Evolutionary conservation across 2,888 invertebrate species (phyloP).

Genomic region (Eumerus sabulonum): DNA sequence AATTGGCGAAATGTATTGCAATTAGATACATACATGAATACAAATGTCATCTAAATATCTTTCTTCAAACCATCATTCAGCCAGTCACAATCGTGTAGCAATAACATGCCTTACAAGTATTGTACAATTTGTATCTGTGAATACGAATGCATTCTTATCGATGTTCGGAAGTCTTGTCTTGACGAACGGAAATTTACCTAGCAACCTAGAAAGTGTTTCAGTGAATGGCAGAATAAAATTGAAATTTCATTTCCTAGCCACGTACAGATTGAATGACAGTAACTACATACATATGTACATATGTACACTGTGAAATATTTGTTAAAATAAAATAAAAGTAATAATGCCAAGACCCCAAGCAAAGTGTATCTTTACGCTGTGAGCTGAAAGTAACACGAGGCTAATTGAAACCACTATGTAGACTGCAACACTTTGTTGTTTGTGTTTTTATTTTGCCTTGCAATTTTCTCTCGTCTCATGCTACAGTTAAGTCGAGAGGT

Average conservation of each 20-base stretch:
- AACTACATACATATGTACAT: too few relatives aligned
- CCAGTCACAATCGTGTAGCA: conserved; percentile 10
- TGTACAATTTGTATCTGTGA: too few relatives aligned
- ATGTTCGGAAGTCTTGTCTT: neutral
- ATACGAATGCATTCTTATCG: conserved; percentile 11
- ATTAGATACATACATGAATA: too few relatives aligned
- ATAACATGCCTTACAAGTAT: neutral
- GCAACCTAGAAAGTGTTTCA: neutral
- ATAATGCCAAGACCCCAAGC: neutral
- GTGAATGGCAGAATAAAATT: conserved; percentile 3
- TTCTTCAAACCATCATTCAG: neutral
- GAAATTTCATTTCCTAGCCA: too few relatives aligned
- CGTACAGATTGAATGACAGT: too few relatives aligned
- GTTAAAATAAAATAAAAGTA: too few relatives aligned
- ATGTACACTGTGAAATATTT: too few relatives aligned
- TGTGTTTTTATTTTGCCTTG: conserved; percentile 5
- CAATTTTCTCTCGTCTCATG: conserved; percentile 8
- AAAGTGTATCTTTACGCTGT: conserved; percentile 28
- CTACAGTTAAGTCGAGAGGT: conserved; percentile 55
- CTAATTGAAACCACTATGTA: conserved; percentile 46
- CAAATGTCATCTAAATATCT: neutral
- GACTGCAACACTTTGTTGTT: conserved; percentile 25
- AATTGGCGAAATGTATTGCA: too few relatives aligned
- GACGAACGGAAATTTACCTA: conserved; percentile 21
- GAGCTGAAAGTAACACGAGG: conserved; percentile 60